Base-by-base conservation (phyloP, 1,140 invertebrate species). In the Drosophila jambulina region DNA sequence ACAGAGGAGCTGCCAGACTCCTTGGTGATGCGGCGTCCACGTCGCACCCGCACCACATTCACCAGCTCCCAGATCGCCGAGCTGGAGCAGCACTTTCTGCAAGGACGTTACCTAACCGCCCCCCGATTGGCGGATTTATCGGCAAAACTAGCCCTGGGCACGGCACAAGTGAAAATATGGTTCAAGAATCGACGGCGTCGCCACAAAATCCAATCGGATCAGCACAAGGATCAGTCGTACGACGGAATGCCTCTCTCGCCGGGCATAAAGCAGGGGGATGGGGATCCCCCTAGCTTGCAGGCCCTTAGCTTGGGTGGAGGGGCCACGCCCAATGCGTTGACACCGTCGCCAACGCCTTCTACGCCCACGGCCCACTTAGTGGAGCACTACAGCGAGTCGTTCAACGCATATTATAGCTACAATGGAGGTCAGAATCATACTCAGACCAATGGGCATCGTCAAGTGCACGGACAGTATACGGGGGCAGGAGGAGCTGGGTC, bases 141-240 rank as follows among this genome's bases (percentile, higher is more conserved):
- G 0, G 93, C 95, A 9, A 93, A 95, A 29, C 93, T 98, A 2
- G 94, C 94, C 34, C 93, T 98, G 0, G 95, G 96, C 1, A 97
- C 98, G 82, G 93, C 97, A 29, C 97, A 98, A 92, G 97, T 98
- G 17, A 98, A 98, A 93, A 98, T 98, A 51, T 98, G 97, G 97
- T 98, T 92, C 45, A 91, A 92, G 64, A 92, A 92, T 58, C 80
- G 90, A 21, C 53, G 91, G 17, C 90, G 90, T 23, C 84, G 90
- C n/a, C 90, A 91, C 32, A 91, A 91, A 53, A 90, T 91, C 8
- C 90, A 91, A 59, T 62, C 88, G 40, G 85, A 91, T 29, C 88
- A 91, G 72, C 75, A 91, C 61, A 91, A 90, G 57, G 85, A 91
- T 67, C 82, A 82, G 15, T 90, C 85, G 9, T 90, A 77, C 59